Evolutionary conservation across 30 jellyfish, hydroid and myxozoan species (phyloP).

Genomic region (Rhopilema esculentum): DNA sequence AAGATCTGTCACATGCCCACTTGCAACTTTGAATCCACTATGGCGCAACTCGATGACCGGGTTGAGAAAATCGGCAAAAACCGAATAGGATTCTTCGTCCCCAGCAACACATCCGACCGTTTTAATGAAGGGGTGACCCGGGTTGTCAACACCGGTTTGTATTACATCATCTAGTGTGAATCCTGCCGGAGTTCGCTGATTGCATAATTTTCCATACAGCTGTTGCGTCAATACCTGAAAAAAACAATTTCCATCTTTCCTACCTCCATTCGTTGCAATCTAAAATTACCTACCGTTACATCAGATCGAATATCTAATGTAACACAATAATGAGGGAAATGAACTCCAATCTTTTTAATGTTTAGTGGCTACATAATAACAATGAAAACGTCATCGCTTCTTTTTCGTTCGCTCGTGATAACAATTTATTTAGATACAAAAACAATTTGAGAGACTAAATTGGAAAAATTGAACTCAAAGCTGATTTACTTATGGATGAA

Average conservation of each 20-base stretch:
- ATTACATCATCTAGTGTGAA: slow-evolving; percentile 48
- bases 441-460: too few species aligned
- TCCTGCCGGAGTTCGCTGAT: not conserved
- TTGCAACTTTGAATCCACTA: slow-evolving; percentile 65
- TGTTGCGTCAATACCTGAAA: not conserved
- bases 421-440: too few species aligned
- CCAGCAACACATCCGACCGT: not conserved
- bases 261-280: not conserved
- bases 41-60: slow-evolving; percentile 80
- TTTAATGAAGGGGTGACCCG: slow-evolving; percentile 59
- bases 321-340: too few species aligned
- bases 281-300: not conserved
- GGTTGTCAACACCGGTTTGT: slow-evolving; percentile 72
- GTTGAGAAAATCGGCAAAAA: slow-evolving; percentile 68
- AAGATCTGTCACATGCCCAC: slow-evolving; percentile 70
- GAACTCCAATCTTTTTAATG: too few species aligned
- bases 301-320: too few species aligned
- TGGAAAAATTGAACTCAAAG: too few species aligned
- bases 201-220: not conserved
- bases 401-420: too few species aligned
- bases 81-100: slow-evolving; percentile 75
- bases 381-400: too few species aligned
- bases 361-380: too few species aligned
- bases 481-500: too few species aligned
- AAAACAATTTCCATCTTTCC: not conserved